A percentile compares a stretch with the other conserved stretches of the same genome.
Conservation (phyloP, 2,888 invertebrate genomes). For the Macroteleia sp. region DNA sequence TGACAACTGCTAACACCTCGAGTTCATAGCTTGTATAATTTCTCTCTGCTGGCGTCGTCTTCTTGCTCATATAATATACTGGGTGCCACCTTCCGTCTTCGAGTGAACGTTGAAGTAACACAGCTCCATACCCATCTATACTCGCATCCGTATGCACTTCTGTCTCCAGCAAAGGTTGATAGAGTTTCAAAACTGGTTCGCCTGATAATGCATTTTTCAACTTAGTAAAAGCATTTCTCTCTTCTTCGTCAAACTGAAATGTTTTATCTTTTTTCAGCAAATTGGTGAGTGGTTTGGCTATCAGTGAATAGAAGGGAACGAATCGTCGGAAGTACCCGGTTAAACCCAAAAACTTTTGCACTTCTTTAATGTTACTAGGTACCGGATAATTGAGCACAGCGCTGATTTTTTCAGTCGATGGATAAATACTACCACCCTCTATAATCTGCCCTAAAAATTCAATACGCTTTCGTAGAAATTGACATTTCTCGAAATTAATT, state of each 20-base stretch:
- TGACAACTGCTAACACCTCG: conserved; percentile 66
- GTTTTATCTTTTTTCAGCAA: conserved; percentile 59
- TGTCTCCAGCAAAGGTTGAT: conserved; percentile 38
- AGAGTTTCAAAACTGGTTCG: conserved; percentile 66
- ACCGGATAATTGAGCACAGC: conserved; percentile 2
- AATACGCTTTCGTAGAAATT: conserved; percentile 14
- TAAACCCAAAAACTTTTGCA: conserved; percentile 18
- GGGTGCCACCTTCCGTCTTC: conserved; percentile 47
- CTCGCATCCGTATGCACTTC: conserved; percentile 40
- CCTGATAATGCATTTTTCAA: conserved; percentile 2
- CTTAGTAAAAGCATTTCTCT: conserved; percentile 16
- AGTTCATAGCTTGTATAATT: conserved; percentile 69
- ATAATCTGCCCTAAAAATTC: conserved; percentile 2
- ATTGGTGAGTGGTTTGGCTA: conserved; percentile 67
- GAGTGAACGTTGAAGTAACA: conserved; percentile 45
- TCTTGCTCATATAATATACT: conserved; percentile 51
- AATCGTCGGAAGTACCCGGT: conserved; percentile 18
- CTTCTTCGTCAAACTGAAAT: conserved; percentile 36
- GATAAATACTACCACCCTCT: not conserved
- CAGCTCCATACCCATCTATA: conserved; percentile 57
- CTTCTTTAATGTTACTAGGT: not conserved
- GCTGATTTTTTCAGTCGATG: not conserved
- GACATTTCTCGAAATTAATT: conserved; percentile 37
- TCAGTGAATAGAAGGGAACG: conserved; percentile 9
- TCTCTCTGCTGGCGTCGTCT: conserved; percentile 59